Percentiles rank a stretch among this genome's conserved stretches.
Conservation (phyloP, 2,888 invertebrate species). For the Cryptocephalus moraei region DNA sequence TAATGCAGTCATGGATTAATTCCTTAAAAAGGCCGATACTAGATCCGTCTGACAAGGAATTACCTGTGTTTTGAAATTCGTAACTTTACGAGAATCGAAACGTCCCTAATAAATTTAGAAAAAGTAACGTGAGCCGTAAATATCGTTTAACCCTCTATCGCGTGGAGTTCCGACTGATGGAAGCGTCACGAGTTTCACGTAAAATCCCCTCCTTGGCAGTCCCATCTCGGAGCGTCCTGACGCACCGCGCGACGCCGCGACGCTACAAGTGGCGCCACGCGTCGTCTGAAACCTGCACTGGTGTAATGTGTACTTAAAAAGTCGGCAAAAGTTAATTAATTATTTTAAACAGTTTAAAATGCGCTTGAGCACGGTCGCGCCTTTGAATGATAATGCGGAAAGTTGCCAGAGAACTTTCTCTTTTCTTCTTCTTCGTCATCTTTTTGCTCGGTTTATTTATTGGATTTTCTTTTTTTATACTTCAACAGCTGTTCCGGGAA, state of each 20-base stretch:
- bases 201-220: no score
- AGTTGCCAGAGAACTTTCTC: slow-evolving; percentile 17
- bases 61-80: no score
- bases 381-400: slow-evolving; percentile 31
- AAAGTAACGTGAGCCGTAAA: no score
- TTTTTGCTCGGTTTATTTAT: slow-evolving; percentile 15
- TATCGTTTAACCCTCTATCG: no score
- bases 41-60: no score
- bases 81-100: no score
- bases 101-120: no score
- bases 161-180: no score
- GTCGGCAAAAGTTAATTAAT: slow-evolving; percentile 35
- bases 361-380: slow-evolving; percentile 25
- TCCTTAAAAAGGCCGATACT: no score
- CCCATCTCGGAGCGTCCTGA: background rate
- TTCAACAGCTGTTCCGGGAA: slow-evolving; percentile 15
- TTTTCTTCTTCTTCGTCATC: background rate
- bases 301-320: slow-evolving; percentile 29
- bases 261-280: slow-evolving; percentile 34
- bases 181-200: no score
- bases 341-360: slow-evolving; percentile 33
- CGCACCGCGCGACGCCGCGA: slow-evolving; percentile 24
- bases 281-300: slow-evolving; percentile 20
- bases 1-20: no score
- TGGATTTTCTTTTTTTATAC: slow-evolving; percentile 15